A percentile compares a stretch with the other conserved stretches of the same genome.
phyloP scores from a whole-genome alignment of 2,797 vertebrate species.

The Heterohyrax brucei region DNA sequence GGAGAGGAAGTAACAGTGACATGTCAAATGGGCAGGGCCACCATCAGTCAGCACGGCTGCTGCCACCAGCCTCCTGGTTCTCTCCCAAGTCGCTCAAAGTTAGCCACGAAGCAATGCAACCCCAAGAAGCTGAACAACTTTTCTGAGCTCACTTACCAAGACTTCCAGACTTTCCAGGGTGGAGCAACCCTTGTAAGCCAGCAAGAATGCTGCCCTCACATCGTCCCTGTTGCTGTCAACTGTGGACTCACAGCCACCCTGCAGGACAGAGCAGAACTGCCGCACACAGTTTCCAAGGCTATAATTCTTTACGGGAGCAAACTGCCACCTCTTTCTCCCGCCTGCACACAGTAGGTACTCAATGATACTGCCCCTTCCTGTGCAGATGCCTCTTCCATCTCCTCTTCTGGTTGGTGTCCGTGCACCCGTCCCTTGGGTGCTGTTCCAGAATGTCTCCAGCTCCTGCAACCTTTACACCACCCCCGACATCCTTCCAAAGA shows the following conservation, averaged over 20 bases:
- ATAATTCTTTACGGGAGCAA: too few species aligned
- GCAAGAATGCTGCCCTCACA: too few species aligned
- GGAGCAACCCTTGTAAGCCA: too few species aligned
- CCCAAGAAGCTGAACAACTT: not conserved
- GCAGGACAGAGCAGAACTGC: too few species aligned
- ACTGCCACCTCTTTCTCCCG: too few species aligned
- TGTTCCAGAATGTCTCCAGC: not conserved
- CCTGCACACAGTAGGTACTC: not conserved
- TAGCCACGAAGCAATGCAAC: not conserved
- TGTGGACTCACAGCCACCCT: too few species aligned
- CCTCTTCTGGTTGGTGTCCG: not conserved
- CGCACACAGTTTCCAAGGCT: too few species aligned
- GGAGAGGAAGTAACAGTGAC: not conserved
- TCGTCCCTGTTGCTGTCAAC: too few species aligned
- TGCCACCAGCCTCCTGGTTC: not conserved
- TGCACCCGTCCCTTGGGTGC: not conserved
- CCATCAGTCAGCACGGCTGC: not conserved
- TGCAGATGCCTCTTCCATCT: fast-evolving
- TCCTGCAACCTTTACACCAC: not conserved
- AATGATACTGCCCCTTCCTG: fast-evolving
- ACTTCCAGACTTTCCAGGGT: not conserved
- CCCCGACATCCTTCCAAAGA: not conserved
- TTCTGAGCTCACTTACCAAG: not conserved
- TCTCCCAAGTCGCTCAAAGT: conserved; percentile 39
- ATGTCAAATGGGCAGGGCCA: not conserved